Evolutionary conservation across 2,797 vertebrate genomes (phyloP).

Genomic region (Lophius americanus): DNA sequence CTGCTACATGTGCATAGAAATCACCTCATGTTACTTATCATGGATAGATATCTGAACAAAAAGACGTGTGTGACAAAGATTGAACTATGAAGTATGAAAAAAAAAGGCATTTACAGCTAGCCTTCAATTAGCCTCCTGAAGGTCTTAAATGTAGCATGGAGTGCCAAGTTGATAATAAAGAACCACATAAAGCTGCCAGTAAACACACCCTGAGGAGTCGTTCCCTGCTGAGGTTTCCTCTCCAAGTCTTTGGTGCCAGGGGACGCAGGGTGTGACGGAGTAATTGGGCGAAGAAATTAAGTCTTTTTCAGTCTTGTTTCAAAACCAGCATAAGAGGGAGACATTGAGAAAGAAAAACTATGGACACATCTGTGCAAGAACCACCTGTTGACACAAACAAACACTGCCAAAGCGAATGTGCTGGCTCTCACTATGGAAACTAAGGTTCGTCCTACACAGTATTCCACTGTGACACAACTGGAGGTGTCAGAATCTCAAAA

Average conservation of each 20-base stretch:
- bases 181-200: slow-evolving; percentile 69
- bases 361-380: slow-evolving; percentile 13
- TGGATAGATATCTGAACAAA: slow-evolving; percentile 14
- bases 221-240: slow-evolving; percentile 61
- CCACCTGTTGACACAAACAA: slow-evolving; percentile 33
- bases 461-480: slow-evolving; percentile 34
- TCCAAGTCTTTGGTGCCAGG: slow-evolving; percentile 54
- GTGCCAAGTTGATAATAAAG: slow-evolving; percentile 75
- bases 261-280: slow-evolving; percentile 57
- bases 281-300: slow-evolving; percentile 22
- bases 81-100: slow-evolving; percentile 32
- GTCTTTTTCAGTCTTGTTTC: slow-evolving; percentile 17
- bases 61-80: slow-evolving; percentile 18
- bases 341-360: neutral
- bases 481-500: slow-evolving; percentile 47
- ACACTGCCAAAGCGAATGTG: slow-evolving; percentile 10
- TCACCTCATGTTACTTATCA: slow-evolving; percentile 31
- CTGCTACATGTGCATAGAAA: slow-evolving; percentile 14
- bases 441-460: slow-evolving; percentile 22
- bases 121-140: slow-evolving; percentile 64
- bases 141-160: slow-evolving; percentile 48
- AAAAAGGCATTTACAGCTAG: slow-evolving; percentile 51
- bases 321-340: slow-evolving; percentile 2
- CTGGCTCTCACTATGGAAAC: slow-evolving; percentile 24
- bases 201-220: slow-evolving; percentile 67